Conservation (phyloP, 2,888 invertebrate species). For the Troglohyphantes excavatus region DNA sequence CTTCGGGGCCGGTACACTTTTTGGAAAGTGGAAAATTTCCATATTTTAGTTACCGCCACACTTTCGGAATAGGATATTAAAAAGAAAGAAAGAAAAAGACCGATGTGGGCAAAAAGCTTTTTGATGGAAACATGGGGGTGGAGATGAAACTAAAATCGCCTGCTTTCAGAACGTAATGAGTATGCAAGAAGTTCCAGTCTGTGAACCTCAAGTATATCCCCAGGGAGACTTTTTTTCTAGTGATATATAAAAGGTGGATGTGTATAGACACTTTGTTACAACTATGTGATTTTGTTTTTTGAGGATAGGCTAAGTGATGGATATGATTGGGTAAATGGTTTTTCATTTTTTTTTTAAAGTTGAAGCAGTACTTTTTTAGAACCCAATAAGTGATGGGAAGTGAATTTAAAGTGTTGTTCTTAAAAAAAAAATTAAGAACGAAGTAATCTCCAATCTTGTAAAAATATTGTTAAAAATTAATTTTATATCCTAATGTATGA, state of each 20-base stretch:
- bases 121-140: conserved; percentile 33
- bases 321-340: too few relatives aligned
- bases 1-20: conserved; percentile 32
- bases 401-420: too few relatives aligned
- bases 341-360: too few relatives aligned
- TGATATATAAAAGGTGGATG: conserved; percentile 17
- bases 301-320: too few relatives aligned
- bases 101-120: conserved; percentile 60
- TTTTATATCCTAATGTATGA: too few relatives aligned
- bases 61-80: conserved; percentile 67
- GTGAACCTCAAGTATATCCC: background rate
- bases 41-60: conserved; percentile 72
- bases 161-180: conserved; percentile 44
- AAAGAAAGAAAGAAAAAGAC: conserved; percentile 11
- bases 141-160: conserved; percentile 34
- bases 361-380: too few relatives aligned
- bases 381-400: too few relatives aligned
- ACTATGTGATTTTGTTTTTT: too few relatives aligned
- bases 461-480: too few relatives aligned
- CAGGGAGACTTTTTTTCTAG: background rate
- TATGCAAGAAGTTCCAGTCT: conserved; percentile 32
- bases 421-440: too few relatives aligned
- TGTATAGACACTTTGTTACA: too few relatives aligned
- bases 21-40: conserved; percentile 59
- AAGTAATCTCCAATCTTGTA: too few relatives aligned